A percentile compares a stretch with the other conserved stretches of the same genome.
phyloP scores from a whole-genome alignment of 2,797 vertebrate genomes.

The Lemur catta region DNA sequence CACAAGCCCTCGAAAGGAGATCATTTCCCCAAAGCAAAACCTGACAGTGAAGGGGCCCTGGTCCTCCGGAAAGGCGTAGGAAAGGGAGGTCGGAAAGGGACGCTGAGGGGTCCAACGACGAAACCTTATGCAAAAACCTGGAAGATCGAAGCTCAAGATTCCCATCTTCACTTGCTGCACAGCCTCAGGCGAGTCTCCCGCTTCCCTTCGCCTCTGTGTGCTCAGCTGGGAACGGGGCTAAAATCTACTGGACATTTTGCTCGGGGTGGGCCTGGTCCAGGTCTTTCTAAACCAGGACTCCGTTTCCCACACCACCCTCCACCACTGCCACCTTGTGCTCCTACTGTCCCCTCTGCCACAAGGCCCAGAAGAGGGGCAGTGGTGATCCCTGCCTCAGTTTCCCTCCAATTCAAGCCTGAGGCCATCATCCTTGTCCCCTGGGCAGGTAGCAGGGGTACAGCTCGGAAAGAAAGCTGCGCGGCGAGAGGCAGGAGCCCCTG shows the following conservation, averaged over 20 bases:
- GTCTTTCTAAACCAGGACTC: background rate
- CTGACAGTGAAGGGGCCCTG: background rate
- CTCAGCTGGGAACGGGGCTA: background rate
- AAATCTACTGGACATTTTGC: too few relatives aligned
- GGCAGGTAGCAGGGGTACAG: background rate
- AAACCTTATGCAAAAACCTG: background rate
- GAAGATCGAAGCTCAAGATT: background rate
- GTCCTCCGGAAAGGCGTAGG: background rate
- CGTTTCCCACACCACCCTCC: background rate
- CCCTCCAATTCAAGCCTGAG: background rate
- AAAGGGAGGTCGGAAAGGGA: background rate
- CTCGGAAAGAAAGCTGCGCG: background rate
- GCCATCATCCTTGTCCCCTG: background rate
- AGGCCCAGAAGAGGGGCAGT: background rate
- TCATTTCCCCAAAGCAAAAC: background rate
- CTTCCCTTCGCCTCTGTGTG: background rate
- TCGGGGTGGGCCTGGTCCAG: background rate
- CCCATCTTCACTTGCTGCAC: fast-evolving
- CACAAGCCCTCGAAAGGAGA: background rate
- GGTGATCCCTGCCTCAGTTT: background rate
- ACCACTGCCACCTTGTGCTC: background rate
- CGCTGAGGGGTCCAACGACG: background rate
- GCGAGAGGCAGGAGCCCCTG: background rate
- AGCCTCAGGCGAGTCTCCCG: background rate
- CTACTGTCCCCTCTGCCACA: background rate